phyloP scores from a whole-genome alignment of 2,113 vertebrate genomes.

The Meleagris gallopavo region DNA sequence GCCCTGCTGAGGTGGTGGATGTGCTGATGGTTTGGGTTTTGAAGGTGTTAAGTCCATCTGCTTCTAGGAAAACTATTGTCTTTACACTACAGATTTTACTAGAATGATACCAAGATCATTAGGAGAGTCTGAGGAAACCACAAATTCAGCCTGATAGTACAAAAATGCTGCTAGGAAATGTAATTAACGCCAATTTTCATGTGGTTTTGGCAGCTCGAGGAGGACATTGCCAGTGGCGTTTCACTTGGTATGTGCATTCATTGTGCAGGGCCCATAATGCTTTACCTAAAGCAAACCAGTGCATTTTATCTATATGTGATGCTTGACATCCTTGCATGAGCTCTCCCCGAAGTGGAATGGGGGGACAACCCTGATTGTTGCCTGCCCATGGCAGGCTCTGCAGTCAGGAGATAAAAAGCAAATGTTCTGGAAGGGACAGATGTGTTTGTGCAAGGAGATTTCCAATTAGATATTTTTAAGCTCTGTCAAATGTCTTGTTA shows the following conservation, averaged over 20 bases:
- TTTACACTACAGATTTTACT: background rate
- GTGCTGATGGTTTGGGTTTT: background rate
- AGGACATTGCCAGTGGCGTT: background rate
- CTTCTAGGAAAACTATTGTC: background rate
- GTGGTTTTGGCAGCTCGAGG: background rate
- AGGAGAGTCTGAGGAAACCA: background rate
- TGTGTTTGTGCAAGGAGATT: background rate
- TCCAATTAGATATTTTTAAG: background rate
- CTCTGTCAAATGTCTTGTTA: background rate
- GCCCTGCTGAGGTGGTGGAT: background rate
- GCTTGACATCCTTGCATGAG: background rate
- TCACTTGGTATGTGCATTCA: rapidly evolving
- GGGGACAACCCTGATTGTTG: too few species aligned
- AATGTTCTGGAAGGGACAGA: background rate
- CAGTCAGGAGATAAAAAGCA: background rate
- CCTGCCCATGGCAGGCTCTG: background rate
- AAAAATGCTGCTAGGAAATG: background rate
- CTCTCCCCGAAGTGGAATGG: rapidly evolving
- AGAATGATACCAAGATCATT: background rate
- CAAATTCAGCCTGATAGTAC: background rate
- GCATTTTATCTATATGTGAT: background rate
- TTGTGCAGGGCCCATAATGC: background rate
- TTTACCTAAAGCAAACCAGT: background rate
- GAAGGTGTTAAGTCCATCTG: background rate
- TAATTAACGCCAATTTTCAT: background rate